Evolutionary conservation across 2,113 vertebrate genomes (phyloP), one percentile per base, ranked within the genome.

Genomic region (Halcyon malimbica): DNA sequence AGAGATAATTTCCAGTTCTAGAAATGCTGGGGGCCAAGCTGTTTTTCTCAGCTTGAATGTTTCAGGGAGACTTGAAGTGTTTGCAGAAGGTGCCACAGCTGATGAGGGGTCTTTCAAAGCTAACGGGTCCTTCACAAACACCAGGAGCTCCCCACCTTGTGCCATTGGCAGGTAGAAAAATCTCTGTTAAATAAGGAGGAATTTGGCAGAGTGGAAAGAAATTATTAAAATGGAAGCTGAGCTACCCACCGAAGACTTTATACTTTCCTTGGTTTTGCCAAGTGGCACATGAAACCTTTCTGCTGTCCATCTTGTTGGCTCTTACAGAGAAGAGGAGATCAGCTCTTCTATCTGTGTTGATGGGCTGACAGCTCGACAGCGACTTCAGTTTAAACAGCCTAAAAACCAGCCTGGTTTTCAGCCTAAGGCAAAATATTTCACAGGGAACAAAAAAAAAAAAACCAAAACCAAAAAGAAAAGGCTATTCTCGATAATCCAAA

Each of bases 81-180:
- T 67, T 53, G 46, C 54, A 90, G 85, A 63, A 91, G 73, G 44
- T 44, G 24, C 16, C 17, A 18, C 42, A 91, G 56, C 13, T 33
- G 31, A 37, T 37, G 42, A 94, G 8, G 26, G 14, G 6, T 28
- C 57, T 19, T 51, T 44, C 57, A 68, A 88, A 86, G 41, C 14
- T 14, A 44, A 4, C 0, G 1, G 11, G 31, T 9, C 54, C 83
- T 39, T 57, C 13, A 51, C 0, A 2, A 75, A 16, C 10, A 63
- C 37, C 71, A 54, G 33, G 7, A 1, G 23, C 23, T 82, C 48
- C 37, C 63, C 28, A 59, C 17, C 63, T 83, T 0, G 0, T 77
- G 81, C 23, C n/a, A 8, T 6, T 13, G 35, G 44, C 60, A 57
- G 4, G 3, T 2, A 15, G 78, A 24, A 60, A 82, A 41, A 4